These are phyloP conservation scores for Dioctria linearis DNA, from an alignment of 2,888 invertebrate species.

Conservation along the genomic window DNA sequence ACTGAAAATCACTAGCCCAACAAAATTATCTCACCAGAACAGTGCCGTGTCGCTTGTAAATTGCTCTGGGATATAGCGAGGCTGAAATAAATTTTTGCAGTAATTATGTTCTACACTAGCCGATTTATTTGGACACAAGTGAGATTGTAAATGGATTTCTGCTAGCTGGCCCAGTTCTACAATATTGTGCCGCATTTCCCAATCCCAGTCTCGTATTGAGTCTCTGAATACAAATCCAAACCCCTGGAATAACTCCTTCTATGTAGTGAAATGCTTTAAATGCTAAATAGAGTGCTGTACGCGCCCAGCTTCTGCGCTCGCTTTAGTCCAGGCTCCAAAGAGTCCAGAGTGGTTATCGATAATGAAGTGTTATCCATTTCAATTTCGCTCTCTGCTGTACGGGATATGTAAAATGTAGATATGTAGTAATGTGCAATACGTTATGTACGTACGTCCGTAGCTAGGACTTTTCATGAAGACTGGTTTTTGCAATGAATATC, in stretches of 20 bases:
- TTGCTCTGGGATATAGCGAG: slow-evolving; percentile 53
- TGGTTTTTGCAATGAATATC: slow-evolving; percentile 37
- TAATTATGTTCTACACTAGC: slow-evolving; percentile 54
- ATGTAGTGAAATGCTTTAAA: slow-evolving; percentile 2
- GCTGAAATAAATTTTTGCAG: slow-evolving; percentile 55
- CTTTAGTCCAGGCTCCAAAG: background rate
- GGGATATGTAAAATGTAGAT: background rate
- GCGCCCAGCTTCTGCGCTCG: too few relatives aligned
- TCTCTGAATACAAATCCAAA: too few relatives aligned
- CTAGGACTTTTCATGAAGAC: slow-evolving; percentile 11
- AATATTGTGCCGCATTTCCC: background rate
- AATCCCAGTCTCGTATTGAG: background rate
- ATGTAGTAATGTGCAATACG: background rate
- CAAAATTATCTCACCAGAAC: slow-evolving; percentile 18
- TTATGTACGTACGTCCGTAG: background rate
- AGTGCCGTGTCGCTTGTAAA: slow-evolving; percentile 22
- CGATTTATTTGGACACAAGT: slow-evolving; percentile 56
- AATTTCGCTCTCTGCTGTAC: slow-evolving; percentile 8
- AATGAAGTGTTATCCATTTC: slow-evolving; percentile 51
- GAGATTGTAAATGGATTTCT: slow-evolving; percentile 51
- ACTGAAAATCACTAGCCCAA: slow-evolving; percentile 34
- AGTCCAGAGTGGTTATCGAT: slow-evolving; percentile 32
- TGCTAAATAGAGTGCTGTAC: background rate
- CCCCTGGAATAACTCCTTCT: too few relatives aligned
- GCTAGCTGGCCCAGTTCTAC: slow-evolving; percentile 10